A percentile compares a stretch with the other conserved stretches of the same genome.
Conservation (phyloP, 2,113 vertebrate genomes). For the Physeter macrocephalus region DNA sequence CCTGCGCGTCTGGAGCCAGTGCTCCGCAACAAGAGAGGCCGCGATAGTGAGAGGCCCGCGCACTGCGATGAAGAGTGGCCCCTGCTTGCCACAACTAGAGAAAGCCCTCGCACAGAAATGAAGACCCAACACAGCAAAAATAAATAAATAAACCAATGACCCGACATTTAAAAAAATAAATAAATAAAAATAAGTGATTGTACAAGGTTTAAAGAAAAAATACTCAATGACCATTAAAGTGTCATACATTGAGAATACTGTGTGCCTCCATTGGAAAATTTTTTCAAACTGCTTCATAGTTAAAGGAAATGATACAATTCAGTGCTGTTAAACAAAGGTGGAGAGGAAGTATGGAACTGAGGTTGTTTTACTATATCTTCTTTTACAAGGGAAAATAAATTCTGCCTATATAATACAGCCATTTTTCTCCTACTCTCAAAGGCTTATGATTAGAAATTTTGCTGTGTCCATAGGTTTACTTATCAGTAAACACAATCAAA, state of each 20-base stretch:
- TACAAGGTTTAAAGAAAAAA: neutral
- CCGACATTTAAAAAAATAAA: no score
- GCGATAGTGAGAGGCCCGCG: no score
- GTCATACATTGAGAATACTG: neutral
- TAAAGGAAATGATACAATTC: conserved; percentile 16
- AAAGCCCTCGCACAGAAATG: no score
- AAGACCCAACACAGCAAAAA: no score
- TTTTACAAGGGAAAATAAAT: conserved; percentile 47
- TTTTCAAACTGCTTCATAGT: neutral
- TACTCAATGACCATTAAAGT: neutral
- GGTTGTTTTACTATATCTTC: neutral
- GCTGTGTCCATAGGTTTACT: neutral
- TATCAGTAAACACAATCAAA: conserved; percentile 2
- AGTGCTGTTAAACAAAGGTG: conserved; percentile 11
- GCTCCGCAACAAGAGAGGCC: no score
- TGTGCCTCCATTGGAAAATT: neutral
- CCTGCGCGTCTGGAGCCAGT: no score
- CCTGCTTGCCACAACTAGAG: no score
- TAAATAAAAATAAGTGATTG: conserved; percentile 12
- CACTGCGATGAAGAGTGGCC: no score
- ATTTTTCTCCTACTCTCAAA: neutral
- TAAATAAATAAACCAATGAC: no score
- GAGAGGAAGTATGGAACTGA: neutral
- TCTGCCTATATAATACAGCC: neutral
- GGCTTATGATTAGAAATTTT: neutral